These are phyloP conservation scores for Dipodomys stephensi DNA, from an alignment of 2,113 vertebrate species.

Conservation along the genomic window DNA sequence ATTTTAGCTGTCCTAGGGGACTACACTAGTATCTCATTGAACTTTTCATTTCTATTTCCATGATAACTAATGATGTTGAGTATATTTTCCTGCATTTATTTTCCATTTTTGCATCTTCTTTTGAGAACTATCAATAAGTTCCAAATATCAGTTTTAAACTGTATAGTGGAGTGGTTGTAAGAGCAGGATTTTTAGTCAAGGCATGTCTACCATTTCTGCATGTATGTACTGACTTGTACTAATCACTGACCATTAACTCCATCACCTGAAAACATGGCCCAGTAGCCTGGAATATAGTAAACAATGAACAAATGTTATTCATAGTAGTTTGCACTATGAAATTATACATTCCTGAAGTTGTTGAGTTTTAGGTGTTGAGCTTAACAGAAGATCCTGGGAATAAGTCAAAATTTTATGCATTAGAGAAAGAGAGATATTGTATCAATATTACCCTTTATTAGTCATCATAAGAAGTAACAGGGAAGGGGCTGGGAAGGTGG, in stretches of 20 bases:
- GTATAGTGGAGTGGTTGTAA: neutral
- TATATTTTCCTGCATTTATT: constrained; percentile 2
- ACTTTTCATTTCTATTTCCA: constrained; percentile 42
- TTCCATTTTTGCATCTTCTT: neutral
- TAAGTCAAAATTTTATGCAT: neutral
- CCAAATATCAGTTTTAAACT: constrained; percentile 23
- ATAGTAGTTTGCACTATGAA: neutral
- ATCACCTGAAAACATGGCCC: constrained; percentile 3
- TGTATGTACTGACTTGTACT: neutral
- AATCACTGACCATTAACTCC: neutral
- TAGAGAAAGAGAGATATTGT: neutral
- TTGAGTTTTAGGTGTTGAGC: neutral
- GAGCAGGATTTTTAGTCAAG: constrained; percentile 1
- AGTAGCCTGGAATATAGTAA: neutral
- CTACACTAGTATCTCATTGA: neutral
- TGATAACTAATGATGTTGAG: neutral
- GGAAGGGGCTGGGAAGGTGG: neutral
- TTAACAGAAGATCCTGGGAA: constrained; percentile 25
- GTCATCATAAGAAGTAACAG: neutral
- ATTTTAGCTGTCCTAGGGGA: neutral
- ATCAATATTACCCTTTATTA: constrained; percentile 36
- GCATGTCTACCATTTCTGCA: neutral
- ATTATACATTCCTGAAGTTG: neutral
- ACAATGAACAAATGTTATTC: constrained; percentile 9
- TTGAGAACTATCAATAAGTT: constrained; percentile 29